Conservation (phyloP, 1,140 invertebrate species). For the Mactra quadrangularis region DNA sequence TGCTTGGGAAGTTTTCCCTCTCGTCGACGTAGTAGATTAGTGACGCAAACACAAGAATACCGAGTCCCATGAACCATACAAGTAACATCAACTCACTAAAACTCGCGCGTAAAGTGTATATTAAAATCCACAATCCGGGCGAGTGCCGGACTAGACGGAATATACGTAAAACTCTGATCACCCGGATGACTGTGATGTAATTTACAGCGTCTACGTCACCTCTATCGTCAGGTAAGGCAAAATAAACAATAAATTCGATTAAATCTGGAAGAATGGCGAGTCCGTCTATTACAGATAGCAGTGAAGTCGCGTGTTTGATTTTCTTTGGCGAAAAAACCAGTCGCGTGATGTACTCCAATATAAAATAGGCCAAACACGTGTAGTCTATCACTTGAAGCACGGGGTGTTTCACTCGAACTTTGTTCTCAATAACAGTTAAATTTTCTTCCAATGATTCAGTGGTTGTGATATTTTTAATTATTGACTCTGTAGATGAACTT, state of each 20-base stretch:
- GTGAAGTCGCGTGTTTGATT: conserved; percentile 45
- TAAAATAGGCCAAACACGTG: conserved; percentile 42
- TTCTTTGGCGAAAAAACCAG: conserved; percentile 47
- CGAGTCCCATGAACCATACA: conserved; percentile 99
- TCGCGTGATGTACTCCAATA: conserved; percentile 33
- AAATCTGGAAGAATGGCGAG: conserved; percentile 83
- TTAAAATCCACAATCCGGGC: conserved; percentile 97
- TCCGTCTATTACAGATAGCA: conserved; percentile 85
- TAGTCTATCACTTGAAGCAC: conserved; percentile 31
- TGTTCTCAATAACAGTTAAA: neutral
- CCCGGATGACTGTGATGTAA: conserved; percentile 60
- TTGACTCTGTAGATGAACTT: too few relatives aligned
- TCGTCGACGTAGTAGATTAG: conserved; percentile 87
- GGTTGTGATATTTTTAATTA: too few relatives aligned
- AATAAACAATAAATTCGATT: conserved; percentile 65
- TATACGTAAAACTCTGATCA: conserved; percentile 67
- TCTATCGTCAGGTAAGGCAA: conserved; percentile 9
- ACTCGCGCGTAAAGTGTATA: conserved; percentile 98
- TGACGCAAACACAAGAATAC: conserved; percentile 98
- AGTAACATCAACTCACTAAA: conserved; percentile 99
- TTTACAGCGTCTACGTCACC: conserved; percentile 17
- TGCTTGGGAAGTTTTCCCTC: conserved; percentile 84
- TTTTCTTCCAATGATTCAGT: neutral
- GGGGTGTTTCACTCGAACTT: conserved; percentile 39
- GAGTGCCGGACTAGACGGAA: conserved; percentile 87